Percentiles rank a stretch among this genome's conserved stretches.
Conservation (phyloP, 2,888 invertebrate species). For the Theretra japonica region DNA sequence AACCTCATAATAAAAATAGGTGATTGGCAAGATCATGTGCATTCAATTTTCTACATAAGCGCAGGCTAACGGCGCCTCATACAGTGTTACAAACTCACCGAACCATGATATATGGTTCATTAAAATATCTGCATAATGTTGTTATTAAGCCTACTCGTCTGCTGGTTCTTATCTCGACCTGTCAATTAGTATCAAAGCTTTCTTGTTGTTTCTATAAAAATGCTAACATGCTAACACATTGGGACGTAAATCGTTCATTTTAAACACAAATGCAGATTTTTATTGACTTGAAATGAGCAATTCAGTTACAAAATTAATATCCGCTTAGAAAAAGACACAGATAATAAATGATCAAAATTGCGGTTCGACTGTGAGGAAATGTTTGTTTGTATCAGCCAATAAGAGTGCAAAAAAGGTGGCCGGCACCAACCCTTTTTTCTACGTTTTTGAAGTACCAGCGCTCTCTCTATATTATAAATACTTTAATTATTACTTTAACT, state of each 20-base stretch:
- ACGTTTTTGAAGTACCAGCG: too few relatives aligned
- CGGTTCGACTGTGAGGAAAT: neutral
- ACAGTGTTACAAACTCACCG: constrained; percentile 37
- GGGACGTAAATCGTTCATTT: neutral
- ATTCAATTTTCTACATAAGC: constrained; percentile 11
- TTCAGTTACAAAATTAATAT: too few relatives aligned
- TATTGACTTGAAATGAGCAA: too few relatives aligned
- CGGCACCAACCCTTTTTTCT: too few relatives aligned
- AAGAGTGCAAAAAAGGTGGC: too few relatives aligned
- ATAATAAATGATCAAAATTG: neutral
- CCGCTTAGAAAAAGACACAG: too few relatives aligned
- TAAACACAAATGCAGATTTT: neutral
- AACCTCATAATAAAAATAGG: neutral
- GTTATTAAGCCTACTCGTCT: constrained; percentile 35
- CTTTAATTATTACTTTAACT: too few relatives aligned
- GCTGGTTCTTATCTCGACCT: constrained; percentile 40
- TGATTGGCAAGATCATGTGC: neutral
- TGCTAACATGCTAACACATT: neutral
- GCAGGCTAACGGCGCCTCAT: constrained; percentile 10
- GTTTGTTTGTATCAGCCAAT: too few relatives aligned
- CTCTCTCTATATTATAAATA: too few relatives aligned
- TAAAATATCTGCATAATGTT: constrained; percentile 53
- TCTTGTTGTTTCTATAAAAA: constrained; percentile 15
- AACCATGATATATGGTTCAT: constrained; percentile 47
- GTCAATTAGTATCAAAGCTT: constrained; percentile 37